A percentile compares a stretch with the other conserved stretches of the same genome.
These are phyloP conservation scores for Grapholita molesta DNA, from an alignment of 1,140 invertebrate genomes.

Conservation along the genomic window DNA sequence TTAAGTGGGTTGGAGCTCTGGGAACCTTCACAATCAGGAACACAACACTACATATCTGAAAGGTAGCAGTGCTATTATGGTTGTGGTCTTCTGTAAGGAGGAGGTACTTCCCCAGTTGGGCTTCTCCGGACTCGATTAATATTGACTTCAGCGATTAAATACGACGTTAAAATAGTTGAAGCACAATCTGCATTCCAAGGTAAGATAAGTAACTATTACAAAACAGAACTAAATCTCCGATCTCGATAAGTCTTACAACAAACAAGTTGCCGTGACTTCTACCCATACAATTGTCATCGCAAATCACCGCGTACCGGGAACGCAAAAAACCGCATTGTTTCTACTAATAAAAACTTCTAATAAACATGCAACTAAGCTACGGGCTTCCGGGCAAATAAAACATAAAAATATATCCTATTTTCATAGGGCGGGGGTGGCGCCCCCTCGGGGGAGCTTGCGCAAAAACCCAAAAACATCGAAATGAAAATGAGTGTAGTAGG, in stretches of 20 bases:
- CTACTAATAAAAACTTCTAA: constrained; percentile 77
- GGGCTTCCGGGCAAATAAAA: constrained; percentile 75
- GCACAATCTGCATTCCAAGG: background rate
- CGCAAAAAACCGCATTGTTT: constrained; percentile 58
- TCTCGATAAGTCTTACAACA: background rate
- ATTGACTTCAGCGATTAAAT: too few relatives aligned
- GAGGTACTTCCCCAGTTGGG: too few relatives aligned
- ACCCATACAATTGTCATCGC: constrained; percentile 47
- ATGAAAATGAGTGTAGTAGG: constrained; percentile 75
- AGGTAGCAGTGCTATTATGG: too few relatives aligned
- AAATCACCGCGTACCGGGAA: constrained; percentile 59
- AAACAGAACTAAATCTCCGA: background rate
- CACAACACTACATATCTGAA: too few relatives aligned
- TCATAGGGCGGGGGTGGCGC: constrained; percentile 63
- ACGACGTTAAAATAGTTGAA: too few relatives aligned
- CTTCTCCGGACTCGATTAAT: too few relatives aligned
- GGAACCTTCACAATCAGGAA: too few relatives aligned
- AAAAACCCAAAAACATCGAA: constrained; percentile 78
- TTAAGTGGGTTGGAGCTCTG: too few relatives aligned
- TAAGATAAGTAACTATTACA: background rate
- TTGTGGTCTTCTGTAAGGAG: too few relatives aligned
- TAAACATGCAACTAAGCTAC: constrained; percentile 77
- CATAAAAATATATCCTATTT: constrained; percentile 79
- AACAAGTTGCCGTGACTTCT: constrained; percentile 57
- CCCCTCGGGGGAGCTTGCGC: constrained; percentile 54